These are phyloP conservation scores for Egretta garzetta DNA, from an alignment of 2,113 vertebrate species.

Conservation along the genomic window DNA sequence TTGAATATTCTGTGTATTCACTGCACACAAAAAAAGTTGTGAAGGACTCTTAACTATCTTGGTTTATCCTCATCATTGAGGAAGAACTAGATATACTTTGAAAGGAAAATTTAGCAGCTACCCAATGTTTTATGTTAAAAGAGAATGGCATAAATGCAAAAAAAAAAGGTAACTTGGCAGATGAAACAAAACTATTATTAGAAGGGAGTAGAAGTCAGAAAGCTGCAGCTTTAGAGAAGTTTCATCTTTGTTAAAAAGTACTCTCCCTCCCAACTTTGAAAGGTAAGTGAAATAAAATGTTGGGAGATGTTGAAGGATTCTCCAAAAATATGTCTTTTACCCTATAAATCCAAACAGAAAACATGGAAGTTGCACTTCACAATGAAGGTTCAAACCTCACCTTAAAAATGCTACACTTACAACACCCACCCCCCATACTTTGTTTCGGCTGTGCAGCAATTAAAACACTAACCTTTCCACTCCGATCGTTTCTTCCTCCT, in stretches of 20 bases:
- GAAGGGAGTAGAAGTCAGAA: not conserved
- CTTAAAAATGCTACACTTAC: not conserved
- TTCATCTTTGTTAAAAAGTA: not conserved
- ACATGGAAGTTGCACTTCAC: not conserved
- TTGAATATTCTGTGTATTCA: not conserved
- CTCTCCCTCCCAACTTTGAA: not conserved
- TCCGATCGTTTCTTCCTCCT: slow-evolving; percentile 82
- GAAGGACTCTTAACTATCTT: not conserved
- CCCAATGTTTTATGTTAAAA: not conserved
- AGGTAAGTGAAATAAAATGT: not conserved
- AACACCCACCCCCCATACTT: too few relatives aligned
- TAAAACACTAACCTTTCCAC: slow-evolving; percentile 81
- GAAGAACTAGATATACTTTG: not conserved
- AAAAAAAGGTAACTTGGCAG: not conserved
- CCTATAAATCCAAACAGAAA: not conserved
- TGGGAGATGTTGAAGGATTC: not conserved
- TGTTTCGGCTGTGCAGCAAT: not conserved
- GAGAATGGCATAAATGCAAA: not conserved
- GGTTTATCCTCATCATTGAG: not conserved
- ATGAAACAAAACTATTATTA: not conserved
- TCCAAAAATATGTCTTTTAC: not conserved
- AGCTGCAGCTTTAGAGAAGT: not conserved
- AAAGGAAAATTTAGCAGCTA: not conserved
- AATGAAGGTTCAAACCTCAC: not conserved
- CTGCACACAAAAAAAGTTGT: not conserved